A percentile compares a stretch with the other conserved stretches of the same genome.
Conservation (phyloP, 2,797 vertebrate species). For the Apogon talboti region DNA sequence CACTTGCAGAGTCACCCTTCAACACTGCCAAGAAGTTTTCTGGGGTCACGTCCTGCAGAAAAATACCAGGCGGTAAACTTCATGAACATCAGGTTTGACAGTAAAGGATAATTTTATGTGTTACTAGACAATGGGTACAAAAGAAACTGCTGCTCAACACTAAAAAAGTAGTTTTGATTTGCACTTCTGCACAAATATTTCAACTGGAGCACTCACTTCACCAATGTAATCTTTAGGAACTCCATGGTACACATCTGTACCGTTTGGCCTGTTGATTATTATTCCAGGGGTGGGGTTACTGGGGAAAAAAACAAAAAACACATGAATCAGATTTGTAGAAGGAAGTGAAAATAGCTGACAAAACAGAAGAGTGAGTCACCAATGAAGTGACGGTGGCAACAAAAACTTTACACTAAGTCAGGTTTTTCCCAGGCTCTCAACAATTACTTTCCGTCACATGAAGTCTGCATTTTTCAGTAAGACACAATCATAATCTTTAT, state of each 20-base stretch:
- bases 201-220: constrained; percentile 79
- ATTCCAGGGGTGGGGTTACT: constrained; percentile 94
- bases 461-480: too few species aligned
- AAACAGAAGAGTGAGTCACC: constrained; percentile 25
- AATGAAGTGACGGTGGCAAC: constrained; percentile 14
- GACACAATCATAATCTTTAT: too few species aligned
- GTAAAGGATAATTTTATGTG: not conserved
- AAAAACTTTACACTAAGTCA: not conserved
- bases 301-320: constrained; percentile 15
- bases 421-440: not conserved
- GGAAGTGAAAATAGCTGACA: constrained; percentile 51
- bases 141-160: not conserved
- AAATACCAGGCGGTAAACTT: not conserved
- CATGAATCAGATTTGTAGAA: not conserved
- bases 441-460: too few species aligned
- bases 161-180: not conserved
- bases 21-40: constrained; percentile 94
- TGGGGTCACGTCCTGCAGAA: constrained; percentile 89
- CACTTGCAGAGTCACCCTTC: constrained; percentile 85
- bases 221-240: constrained; percentile 92
- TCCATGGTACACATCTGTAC: constrained; percentile 92
- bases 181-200: not conserved
- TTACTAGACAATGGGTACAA: not conserved
- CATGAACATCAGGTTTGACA: not conserved
- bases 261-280: constrained; percentile 94